These are phyloP conservation scores for Ericerus pela DNA, from an alignment of 1,140 invertebrate species.

Conservation along the genomic window DNA sequence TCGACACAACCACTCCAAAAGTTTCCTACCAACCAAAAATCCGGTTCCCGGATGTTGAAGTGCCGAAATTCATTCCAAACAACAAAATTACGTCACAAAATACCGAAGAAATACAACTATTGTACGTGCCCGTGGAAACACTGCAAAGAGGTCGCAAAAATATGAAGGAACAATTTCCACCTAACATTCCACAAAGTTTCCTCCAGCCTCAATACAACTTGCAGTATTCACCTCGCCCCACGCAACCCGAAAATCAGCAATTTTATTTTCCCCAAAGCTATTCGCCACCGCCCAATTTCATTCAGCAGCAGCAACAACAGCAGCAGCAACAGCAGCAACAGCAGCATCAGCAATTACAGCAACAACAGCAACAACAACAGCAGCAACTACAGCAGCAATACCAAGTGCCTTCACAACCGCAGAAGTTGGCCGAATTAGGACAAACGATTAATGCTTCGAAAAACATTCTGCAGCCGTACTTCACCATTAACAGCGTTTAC, in stretches of 20 bases:
- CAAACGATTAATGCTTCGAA: neutral
- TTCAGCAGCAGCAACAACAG: no score
- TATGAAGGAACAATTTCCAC: neutral
- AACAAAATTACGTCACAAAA: conserved; percentile 25
- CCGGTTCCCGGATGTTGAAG: conserved; percentile 1
- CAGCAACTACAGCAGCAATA: no score
- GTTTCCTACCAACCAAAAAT: neutral
- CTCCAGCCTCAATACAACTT: neutral
- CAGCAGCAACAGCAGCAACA: no score
- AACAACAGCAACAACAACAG: no score
- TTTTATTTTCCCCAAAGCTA: neutral
- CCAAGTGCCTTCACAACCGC: no score
- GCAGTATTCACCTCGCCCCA: conserved; percentile 5
- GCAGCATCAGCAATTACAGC: no score
- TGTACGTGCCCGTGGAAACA: conserved; percentile 64
- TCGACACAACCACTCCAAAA: neutral
- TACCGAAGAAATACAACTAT: conserved; percentile 52
- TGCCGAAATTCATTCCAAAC: neutral
- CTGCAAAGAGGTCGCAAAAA: conserved; percentile 31
- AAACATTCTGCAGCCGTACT: neutral
- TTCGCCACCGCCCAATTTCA: neutral
- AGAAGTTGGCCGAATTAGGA: neutral
- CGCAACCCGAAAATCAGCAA: neutral
- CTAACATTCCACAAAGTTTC: neutral
- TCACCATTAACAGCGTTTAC: neutral